A percentile compares a stretch with the other conserved stretches of the same genome.
Conservation (phyloP, 2,888 invertebrate species). For the Brachylomia viminalis region DNA sequence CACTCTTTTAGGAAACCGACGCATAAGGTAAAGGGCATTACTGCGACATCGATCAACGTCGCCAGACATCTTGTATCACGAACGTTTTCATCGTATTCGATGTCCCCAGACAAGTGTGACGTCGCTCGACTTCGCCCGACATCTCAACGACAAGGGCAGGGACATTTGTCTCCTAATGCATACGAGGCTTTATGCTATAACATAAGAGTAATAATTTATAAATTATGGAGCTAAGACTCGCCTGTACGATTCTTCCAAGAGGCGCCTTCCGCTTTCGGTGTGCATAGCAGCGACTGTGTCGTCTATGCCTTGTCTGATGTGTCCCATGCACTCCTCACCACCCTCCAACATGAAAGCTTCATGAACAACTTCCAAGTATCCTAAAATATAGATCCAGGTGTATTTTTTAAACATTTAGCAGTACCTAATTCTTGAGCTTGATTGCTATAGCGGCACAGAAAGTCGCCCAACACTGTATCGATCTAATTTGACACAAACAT, state of each 20-base stretch:
- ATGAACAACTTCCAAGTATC: slow-evolving; percentile 89
- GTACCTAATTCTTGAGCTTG: background rate
- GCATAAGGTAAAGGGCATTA: background rate
- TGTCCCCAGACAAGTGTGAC: background rate
- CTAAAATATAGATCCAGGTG: slow-evolving; percentile 63
- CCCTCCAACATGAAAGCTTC: slow-evolving; percentile 85
- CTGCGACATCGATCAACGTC: background rate
- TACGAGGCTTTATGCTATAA: too few species aligned
- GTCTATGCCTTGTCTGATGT: slow-evolving; percentile 79
- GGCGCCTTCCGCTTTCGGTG: slow-evolving; percentile 77
- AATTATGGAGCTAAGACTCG: slow-evolving; percentile 32
- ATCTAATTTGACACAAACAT: background rate
- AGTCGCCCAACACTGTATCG: background rate
- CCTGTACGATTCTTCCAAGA: slow-evolving; percentile 79
- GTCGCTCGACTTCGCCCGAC: background rate
- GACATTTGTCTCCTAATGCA: background rate
- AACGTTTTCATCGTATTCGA: background rate
- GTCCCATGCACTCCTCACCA: slow-evolving; percentile 80
- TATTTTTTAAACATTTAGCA: background rate
- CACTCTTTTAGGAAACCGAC: background rate
- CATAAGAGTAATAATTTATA: too few species aligned
- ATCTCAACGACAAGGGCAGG: background rate
- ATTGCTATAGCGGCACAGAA: background rate
- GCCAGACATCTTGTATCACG: background rate
- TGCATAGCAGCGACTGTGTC: slow-evolving; percentile 80